These are phyloP conservation scores for Strix occidentalis DNA, from an alignment of 2,797 vertebrate genomes.

Conservation along the genomic window DNA sequence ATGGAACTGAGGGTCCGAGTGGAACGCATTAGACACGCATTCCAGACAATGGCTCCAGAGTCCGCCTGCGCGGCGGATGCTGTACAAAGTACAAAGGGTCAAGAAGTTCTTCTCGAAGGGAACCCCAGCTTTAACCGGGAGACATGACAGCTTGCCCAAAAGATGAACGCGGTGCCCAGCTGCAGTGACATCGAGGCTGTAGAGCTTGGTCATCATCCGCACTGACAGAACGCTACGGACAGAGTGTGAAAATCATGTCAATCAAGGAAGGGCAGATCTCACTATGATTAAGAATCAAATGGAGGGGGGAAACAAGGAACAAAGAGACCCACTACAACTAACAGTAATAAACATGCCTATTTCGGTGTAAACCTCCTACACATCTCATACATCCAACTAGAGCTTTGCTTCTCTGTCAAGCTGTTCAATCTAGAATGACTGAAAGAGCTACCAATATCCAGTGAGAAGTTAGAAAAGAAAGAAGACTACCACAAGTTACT, in stretches of 20 bases:
- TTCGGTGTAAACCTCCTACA: not conserved
- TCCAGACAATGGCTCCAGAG: constrained; percentile 68
- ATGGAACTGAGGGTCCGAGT: constrained; percentile 63
- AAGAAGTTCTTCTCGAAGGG: constrained; percentile 1
- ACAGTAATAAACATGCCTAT: not conserved
- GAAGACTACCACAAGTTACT: not conserved
- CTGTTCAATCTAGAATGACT: not conserved
- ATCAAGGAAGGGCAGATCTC: not conserved
- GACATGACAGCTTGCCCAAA: constrained; percentile 4
- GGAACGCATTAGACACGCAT: constrained; percentile 79
- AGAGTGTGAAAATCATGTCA: not conserved
- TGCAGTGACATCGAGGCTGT: not conserved
- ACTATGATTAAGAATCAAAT: not conserved
- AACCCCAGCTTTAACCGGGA: constrained; percentile 35
- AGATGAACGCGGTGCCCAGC: not conserved
- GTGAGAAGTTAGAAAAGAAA: not conserved
- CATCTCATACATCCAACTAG: not conserved
- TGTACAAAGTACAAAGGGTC: constrained; percentile 70
- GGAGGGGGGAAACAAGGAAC: not conserved
- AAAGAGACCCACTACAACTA: not conserved
- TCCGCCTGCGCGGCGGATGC: constrained; percentile 37
- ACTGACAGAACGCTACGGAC: fast-evolving
- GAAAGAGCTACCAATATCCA: not conserved
- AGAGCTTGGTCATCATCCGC: not conserved
- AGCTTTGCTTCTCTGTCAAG: not conserved